Evolutionary conservation across 2,888 invertebrate species (phyloP).

Genomic region (Darwinula stevensoni): DNA sequence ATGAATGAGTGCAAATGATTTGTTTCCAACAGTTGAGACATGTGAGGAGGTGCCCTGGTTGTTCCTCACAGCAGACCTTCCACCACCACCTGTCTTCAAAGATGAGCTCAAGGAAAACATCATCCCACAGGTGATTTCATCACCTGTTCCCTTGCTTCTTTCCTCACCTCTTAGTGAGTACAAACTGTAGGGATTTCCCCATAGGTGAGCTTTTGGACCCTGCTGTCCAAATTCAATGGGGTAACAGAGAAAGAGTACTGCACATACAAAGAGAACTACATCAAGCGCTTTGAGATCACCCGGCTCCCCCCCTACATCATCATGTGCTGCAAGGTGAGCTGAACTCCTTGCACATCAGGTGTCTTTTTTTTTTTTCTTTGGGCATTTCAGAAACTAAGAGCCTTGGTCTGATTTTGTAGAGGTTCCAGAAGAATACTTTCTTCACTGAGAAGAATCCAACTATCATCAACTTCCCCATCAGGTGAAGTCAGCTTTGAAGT

Average conservation of each 20-base stretch:
- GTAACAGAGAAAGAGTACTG: conserved; percentile 88
- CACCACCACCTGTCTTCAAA: conserved; percentile 84
- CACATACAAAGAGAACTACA: conserved; percentile 92
- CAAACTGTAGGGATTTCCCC: too few species aligned
- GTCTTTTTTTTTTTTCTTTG: conserved; percentile 7
- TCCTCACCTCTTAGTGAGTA: too few species aligned
- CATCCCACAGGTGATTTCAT: conserved; percentile 95
- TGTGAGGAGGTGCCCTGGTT: conserved; percentile 74
- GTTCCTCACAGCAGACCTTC: conserved; percentile 87
- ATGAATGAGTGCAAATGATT: background rate
- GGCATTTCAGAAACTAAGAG: too few species aligned
- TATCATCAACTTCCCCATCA: conserved; percentile 97
- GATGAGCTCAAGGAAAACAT: conserved; percentile 96
- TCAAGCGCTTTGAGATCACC: conserved; percentile 87
- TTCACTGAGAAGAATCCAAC: conserved; percentile 98
- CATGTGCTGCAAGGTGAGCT: conserved; percentile 49
- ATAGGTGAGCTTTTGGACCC: conserved; percentile 46
- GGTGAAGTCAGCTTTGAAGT: too few species aligned
- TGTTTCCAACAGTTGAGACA: conserved; percentile 22
- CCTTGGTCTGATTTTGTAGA: conserved; percentile 18
- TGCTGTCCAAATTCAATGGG: conserved; percentile 88
- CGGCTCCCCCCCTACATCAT: conserved; percentile 78
- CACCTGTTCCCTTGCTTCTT: too few species aligned
- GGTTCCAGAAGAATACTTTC: conserved; percentile 96
- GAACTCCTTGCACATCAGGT: conserved; percentile 3